Evolutionary conservation across 2,113 vertebrate genomes (phyloP).

Genomic region (Platysternon megacephalum): DNA sequence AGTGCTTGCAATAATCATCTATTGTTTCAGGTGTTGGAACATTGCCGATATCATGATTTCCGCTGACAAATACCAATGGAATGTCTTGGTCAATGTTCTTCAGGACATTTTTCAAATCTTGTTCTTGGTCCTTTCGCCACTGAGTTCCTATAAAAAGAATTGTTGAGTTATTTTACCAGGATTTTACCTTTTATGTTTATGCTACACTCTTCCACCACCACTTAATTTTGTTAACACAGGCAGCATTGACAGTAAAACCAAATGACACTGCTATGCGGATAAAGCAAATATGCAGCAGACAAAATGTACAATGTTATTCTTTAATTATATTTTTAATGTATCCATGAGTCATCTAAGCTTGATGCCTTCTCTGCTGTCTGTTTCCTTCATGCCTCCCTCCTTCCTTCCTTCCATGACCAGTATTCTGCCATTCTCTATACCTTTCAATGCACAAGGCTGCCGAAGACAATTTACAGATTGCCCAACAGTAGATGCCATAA

Average conservation of each 20-base stretch:
- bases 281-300: background rate
- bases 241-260: fast-evolving
- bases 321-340: background rate
- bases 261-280: background rate
- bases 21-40: constrained; percentile 84
- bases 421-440: fast-evolving
- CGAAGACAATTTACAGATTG: background rate
- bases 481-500: background rate
- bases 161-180: background rate
- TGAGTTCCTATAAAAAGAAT: constrained; percentile 76
- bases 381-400: background rate
- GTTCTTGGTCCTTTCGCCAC: constrained; percentile 87
- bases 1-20: constrained; percentile 83
- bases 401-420: background rate
- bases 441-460: background rate
- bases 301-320: background rate
- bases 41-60: constrained; percentile 96
- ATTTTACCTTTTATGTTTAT: background rate
- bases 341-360: background rate
- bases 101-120: constrained; percentile 87
- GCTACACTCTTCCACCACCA: background rate
- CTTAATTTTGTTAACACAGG: background rate
- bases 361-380: background rate
- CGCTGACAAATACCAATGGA: constrained; percentile 92
- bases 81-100: constrained; percentile 81